Percentiles rank a stretch among this genome's conserved stretches.
Conservation (phyloP, 1,140 invertebrate genomes). For the Caenorhabditis latens region DNA sequence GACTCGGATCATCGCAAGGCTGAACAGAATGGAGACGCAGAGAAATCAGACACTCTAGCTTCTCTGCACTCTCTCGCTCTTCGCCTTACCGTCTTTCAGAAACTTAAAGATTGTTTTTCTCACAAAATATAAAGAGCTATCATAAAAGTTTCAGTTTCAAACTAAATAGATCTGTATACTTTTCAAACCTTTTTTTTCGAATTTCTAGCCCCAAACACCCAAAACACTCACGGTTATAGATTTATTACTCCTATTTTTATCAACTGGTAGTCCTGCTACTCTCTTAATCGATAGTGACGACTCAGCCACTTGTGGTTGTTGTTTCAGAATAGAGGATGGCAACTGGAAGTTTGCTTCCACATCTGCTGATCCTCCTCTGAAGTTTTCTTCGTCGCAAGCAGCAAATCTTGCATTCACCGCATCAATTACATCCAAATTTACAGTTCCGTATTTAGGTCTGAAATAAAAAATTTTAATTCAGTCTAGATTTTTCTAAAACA, state of each 20-base stretch:
- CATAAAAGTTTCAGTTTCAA: background rate
- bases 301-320: slow-evolving; percentile 58
- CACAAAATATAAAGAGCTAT: no score
- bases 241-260: slow-evolving; percentile 65
- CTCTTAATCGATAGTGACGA: slow-evolving; percentile 50
- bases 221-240: slow-evolving; percentile 58
- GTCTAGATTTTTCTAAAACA: background rate
- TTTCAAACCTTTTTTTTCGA: no score
- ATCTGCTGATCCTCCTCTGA: slow-evolving; percentile 61
- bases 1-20: no score
- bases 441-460: slow-evolving; percentile 75
- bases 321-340: slow-evolving; percentile 52
- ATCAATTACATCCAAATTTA: slow-evolving; percentile 76
- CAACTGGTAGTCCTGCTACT: slow-evolving; percentile 29
- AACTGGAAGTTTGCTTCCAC: slow-evolving; percentile 65
- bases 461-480: slow-evolving; percentile 18
- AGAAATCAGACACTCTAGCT: no score
- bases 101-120: no score
- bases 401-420: slow-evolving; percentile 76
- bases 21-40: no score
- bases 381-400: slow-evolving; percentile 66
- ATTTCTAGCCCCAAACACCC: no score
- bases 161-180: no score
- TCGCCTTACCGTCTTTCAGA: no score
- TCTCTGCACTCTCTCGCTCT: no score